phyloP scores from a whole-genome alignment of 1,140 invertebrate genomes.

The Drosophila sulfurigaster region DNA sequence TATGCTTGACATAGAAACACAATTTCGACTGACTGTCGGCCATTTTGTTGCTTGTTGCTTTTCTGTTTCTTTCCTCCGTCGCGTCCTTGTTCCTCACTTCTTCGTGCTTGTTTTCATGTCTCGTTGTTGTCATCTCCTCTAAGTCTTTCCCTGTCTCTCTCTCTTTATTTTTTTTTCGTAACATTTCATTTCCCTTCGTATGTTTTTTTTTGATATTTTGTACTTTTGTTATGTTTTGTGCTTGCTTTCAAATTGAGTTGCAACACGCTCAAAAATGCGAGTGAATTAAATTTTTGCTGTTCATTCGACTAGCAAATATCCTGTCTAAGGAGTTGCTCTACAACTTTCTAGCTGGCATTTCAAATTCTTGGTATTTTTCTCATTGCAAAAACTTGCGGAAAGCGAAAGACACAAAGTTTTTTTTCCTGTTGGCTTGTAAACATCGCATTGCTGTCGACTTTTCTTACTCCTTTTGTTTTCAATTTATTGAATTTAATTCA shows the following conservation, averaged over 20 bases:
- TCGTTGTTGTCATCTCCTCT: slow-evolving; percentile 11
- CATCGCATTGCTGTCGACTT: no score
- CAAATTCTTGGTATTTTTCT: background rate
- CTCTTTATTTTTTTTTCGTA: background rate
- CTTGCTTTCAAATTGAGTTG: slow-evolving; percentile 58
- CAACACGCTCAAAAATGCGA: slow-evolving; percentile 40
- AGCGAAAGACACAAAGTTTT: no score
- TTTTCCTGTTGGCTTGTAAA: no score
- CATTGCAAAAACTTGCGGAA: no score
- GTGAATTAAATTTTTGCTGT: slow-evolving; percentile 13
- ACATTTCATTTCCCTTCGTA: slow-evolving; percentile 42
- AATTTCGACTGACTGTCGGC: slow-evolving; percentile 72
- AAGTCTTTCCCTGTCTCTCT: background rate
- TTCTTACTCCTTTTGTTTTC: no score
- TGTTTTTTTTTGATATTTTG: slow-evolving; percentile 54
- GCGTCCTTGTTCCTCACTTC: background rate
- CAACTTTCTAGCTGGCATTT: background rate
- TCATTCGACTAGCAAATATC: slow-evolving; percentile 39
- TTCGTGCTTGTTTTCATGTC: slow-evolving; percentile 41
- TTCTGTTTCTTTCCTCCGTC: slow-evolving; percentile 41
- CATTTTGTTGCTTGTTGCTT: slow-evolving; percentile 67
- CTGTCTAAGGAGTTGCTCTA: background rate
- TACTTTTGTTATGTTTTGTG: background rate
- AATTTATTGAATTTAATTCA: no score
- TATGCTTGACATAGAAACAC: slow-evolving; percentile 83